Evolutionary conservation across 37 sponge, comb jelly and placozoan genomes (phyloP).

Genomic region (Aplysina aerophoba): DNA sequence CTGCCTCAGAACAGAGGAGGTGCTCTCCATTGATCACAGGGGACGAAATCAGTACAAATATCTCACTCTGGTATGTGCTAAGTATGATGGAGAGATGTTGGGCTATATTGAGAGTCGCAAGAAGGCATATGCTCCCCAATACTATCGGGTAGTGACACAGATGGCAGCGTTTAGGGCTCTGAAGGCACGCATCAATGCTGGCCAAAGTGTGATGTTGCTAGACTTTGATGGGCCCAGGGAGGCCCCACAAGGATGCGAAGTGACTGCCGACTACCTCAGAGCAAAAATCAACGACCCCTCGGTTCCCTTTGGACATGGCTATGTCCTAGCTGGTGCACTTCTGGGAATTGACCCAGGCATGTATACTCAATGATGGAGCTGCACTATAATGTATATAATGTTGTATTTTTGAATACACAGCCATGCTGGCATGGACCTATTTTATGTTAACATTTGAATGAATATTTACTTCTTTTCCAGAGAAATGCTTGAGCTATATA

Average conservation of each 20-base stretch:
- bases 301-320: not conserved
- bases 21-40: not conserved
- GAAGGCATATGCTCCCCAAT: slow-evolving; percentile 13
- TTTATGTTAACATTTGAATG: no score
- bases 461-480: no score
- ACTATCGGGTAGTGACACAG: not conserved
- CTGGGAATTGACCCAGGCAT: not conserved
- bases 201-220: not conserved
- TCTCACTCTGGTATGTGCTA: not conserved
- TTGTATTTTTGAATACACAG: no score
- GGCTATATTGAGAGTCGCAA: not conserved
- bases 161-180: not conserved
- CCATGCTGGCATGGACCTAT: no score
- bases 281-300: not conserved
- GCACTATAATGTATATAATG: no score
- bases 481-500: no score
- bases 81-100: not conserved
- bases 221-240: slow-evolving; percentile 3
- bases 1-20: not conserved
- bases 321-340: slow-evolving; percentile 4
- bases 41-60: not conserved
- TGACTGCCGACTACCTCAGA: not conserved
- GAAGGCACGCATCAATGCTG: not conserved
- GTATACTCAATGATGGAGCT: no score
- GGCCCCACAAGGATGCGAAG: not conserved